Base-by-base conservation (phyloP, 2,888 invertebrate species). In the Cerceris rybyensis region DNA sequence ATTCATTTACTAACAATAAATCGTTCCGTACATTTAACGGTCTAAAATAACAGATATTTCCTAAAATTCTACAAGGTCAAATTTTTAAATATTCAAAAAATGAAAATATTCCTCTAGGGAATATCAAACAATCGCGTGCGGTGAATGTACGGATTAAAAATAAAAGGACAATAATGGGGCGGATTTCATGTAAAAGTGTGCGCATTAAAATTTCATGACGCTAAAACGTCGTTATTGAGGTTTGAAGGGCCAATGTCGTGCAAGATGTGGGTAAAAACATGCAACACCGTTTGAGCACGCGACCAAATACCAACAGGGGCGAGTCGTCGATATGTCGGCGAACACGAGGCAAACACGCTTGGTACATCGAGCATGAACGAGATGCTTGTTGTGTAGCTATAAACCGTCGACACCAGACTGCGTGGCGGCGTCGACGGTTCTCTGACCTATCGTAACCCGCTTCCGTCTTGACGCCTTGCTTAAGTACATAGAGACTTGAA, bases 291-390 rank as follows among this genome's bases (percentile, higher is more conserved):
- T 28, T 28, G 28, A 42, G 42, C 58, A 59, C 58, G 58, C 58
- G 42, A 59, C 46, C 46, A 11, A 46, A 41, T 39, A 7, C n/a
- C 58, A n/a, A n/a, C 58, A 58, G n/a, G 28, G 28, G n/a, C 58
- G 42, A 7, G 58, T 13, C 6, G n/a, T 59, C 42, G 58, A 59
- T 42, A 7, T 14, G 42, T 59, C 58, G 58, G n/a, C 42, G 58
- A 42, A 42, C 13, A 46, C 46, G 11, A 46, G 9, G 46, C 9
- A 46, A 46, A 46, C 8, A 46, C 28, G 28, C 28, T 28, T 28
- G 28, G 28, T 28, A 28, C 28, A 28, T 28, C 28, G 28, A 28
- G 28, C 28, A 28, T 28, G 28, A 28, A 28, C 28, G 28, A 28
- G 28, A 28, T 28, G 28, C 28, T 28, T 28, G 28, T 28, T 28